A percentile compares a stretch with the other conserved stretches of the same genome.
Conservation (phyloP, 2,888 invertebrate genomes). For the Scaptodrosophila latifasciaeformis region DNA sequence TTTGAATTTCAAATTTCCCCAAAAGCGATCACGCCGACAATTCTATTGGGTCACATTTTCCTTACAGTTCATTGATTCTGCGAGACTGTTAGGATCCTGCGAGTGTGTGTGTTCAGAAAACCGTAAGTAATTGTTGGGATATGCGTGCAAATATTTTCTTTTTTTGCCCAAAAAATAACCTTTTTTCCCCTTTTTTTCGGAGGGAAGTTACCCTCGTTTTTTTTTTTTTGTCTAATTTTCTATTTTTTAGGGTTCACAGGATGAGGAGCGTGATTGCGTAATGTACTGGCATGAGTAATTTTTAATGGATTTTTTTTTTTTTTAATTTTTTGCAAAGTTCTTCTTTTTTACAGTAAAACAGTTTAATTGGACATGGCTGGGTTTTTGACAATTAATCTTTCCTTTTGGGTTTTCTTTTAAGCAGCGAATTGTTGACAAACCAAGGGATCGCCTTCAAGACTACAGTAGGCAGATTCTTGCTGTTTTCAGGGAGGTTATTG, state of each 20-base stretch:
- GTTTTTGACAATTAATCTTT: neutral
- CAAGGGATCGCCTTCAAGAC: no score
- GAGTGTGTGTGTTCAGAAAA: conserved; percentile 45
- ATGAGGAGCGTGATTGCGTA: conserved; percentile 51
- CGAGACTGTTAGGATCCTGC: neutral
- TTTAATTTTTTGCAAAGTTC: neutral
- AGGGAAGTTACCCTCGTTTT: conserved; percentile 38
- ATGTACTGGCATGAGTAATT: conserved; percentile 18
- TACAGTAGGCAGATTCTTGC: no score
- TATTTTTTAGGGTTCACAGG: conserved; percentile 46
- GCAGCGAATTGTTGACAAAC: no score
- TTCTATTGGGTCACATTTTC: neutral
- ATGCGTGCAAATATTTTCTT: conserved; percentile 68
- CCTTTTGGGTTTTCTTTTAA: neutral
- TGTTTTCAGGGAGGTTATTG: no score
- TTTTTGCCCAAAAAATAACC: conserved; percentile 60
- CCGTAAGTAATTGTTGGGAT: conserved; percentile 72
- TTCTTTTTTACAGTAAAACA: conserved; percentile 21
- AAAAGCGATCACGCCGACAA: no score
- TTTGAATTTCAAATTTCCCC: conserved; percentile 4
- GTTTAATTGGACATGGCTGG: conserved; percentile 24
- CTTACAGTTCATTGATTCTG: conserved; percentile 9
- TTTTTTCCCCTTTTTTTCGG: conserved; percentile 34
- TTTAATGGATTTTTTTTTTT: neutral
- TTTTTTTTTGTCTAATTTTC: no score